phyloP scores from a whole-genome alignment of 2,113 vertebrate genomes.

The Ciconia maguari region DNA sequence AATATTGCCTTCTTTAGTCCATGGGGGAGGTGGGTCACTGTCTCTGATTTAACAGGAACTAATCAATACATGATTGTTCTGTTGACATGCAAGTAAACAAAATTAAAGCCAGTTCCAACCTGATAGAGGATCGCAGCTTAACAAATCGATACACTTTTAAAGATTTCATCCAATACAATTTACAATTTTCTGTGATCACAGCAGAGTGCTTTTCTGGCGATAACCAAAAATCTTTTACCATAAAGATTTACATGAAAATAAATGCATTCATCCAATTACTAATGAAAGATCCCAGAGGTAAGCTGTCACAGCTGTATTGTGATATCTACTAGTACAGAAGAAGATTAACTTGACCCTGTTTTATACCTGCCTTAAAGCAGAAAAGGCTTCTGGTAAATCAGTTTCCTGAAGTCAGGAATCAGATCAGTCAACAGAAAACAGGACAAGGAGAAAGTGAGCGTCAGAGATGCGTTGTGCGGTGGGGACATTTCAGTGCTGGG shows the following conservation, averaged over 20 bases:
- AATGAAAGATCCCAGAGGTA: background rate
- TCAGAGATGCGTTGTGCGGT: fast-evolving
- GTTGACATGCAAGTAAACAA: background rate
- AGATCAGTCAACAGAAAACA: background rate
- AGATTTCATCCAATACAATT: background rate
- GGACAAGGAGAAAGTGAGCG: background rate
- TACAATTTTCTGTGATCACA: background rate
- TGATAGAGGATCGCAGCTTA: background rate
- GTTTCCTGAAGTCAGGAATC: background rate
- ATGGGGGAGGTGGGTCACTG: background rate
- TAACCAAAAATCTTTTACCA: background rate
- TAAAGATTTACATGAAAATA: background rate
- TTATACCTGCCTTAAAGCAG: background rate
- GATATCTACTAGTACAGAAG: background rate
- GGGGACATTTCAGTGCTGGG: background rate
- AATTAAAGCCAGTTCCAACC: background rate
- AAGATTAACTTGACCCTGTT: background rate
- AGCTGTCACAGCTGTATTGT: background rate
- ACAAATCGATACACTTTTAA: background rate
- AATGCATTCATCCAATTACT: background rate
- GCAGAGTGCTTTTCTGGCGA: background rate
- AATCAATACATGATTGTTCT: background rate
- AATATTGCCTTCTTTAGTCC: fast-evolving
- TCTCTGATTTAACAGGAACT: background rate
- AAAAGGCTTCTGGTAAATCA: background rate